Conservation (phyloP, 2,797 vertebrate genomes). For the Rhinichthys osculus region DNA sequence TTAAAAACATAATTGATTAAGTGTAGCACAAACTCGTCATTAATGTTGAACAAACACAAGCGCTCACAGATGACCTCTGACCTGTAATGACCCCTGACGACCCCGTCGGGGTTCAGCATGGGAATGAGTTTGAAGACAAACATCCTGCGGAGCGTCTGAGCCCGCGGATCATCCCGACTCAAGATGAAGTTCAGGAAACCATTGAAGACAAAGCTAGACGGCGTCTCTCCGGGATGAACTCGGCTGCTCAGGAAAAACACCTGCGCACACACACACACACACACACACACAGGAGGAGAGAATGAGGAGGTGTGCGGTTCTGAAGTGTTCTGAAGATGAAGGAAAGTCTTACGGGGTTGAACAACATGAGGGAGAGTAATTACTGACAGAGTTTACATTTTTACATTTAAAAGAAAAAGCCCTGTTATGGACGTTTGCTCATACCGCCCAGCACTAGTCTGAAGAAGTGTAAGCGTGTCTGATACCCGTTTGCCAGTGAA, state of each 20-base stretch:
- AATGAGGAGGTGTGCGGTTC: background rate
- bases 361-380: too few relatives aligned
- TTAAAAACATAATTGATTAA: too few relatives aligned
- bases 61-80: conserved; percentile 64
- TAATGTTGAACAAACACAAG: background rate
- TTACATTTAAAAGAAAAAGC: too few relatives aligned
- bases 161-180: conserved; percentile 90
- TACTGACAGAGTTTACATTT: too few relatives aligned
- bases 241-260: conserved; percentile 97
- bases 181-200: conserved; percentile 96
- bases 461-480: rapidly evolving
- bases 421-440: too few relatives aligned
- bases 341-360: too few relatives aligned
- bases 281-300: background rate
- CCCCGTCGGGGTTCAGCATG: conserved; percentile 97
- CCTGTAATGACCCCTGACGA: conserved; percentile 95
- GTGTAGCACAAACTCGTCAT: background rate
- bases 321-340: too few relatives aligned
- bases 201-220: conserved; percentile 96
- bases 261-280: conserved; percentile 66
- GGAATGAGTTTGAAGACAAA: conserved; percentile 98
- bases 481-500: conserved; percentile 90
- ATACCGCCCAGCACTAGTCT: too few relatives aligned
- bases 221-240: conserved; percentile 96
- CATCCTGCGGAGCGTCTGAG: conserved; percentile 88